Evolutionary conservation across 2,113 vertebrate genomes (phyloP).

Genomic region (Thalassarche chlororhynchos): DNA sequence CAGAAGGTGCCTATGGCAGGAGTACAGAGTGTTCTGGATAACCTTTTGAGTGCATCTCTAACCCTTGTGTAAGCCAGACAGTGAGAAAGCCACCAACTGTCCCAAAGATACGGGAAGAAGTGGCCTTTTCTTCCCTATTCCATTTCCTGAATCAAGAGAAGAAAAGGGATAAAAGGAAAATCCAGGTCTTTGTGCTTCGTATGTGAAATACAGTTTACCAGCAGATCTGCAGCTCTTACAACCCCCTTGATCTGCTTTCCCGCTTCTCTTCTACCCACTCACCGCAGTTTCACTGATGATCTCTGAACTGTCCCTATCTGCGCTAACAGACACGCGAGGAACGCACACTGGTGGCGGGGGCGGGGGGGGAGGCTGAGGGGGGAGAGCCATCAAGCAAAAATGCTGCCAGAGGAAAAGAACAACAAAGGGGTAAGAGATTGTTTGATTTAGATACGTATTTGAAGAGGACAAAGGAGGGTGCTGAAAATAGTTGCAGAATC

Average conservation of each 20-base stretch:
- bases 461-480: background rate
- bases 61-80: background rate
- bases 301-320: background rate
- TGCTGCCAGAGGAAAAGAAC: background rate
- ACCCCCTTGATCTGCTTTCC: background rate
- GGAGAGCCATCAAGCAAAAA: background rate
- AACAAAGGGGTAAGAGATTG: background rate
- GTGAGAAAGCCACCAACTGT: background rate
- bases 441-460: background rate
- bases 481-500: background rate
- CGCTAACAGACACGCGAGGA: rapidly evolving
- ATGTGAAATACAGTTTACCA: background rate
- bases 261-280: background rate
- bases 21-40: background rate
- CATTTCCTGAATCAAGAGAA: background rate
- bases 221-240: background rate
- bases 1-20: background rate
- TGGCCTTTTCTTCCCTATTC: background rate
- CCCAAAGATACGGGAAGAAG: background rate
- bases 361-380: background rate
- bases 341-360: background rate
- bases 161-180: background rate
- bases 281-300: background rate
- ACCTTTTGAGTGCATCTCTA: background rate
- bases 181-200: background rate